Evolutionary conservation across 1,140 invertebrate genomes (phyloP), one percentile per base, ranked within the genome.

Genomic region (Brachionus koreanus): DNA sequence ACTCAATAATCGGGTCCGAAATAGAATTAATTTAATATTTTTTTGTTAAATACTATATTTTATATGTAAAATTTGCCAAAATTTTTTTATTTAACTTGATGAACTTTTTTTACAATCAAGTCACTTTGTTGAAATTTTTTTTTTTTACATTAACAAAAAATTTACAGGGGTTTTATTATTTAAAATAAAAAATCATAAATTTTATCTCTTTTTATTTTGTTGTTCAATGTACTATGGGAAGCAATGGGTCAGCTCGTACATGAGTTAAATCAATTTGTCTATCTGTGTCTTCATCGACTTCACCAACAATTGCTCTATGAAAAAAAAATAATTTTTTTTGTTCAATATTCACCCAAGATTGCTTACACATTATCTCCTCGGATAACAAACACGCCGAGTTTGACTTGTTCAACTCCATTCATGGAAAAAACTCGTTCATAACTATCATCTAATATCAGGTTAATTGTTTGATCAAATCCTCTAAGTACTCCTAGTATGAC

Each of bases 391-490:
- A 98, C 90, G 33, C 97, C 97, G 25, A 99, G 91, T 83, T 95
- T 93, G 76, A 98, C 96, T 90, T 98, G 95, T 86, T 98, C 95
- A 49, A 98, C 93, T 61, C 96, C 97, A 10, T 92, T 92, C 13
- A 93, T 92, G 81, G 94, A 97, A 87, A 95, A 99, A 13, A 99
- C 96, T 86, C 97, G 90, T 89, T 98, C 97, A 88, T 98, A 95
- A 81, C 95, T 97, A 88, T 98, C 96, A 87, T 98, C 96, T 39
- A 99, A 90, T 85, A 99, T 97, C 83, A 98, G 91, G 86, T 99
- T 99, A 82, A 98, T 96, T 19, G 95, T 97, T 89, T 99, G 97
- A 89, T 99, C 97, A 90, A 98, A 98, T 61, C 94, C 94, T 88
- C 94, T 95, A 69, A 94, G 87, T 2, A 92, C 93, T 43, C 93